A percentile compares a stretch with the other conserved stretches of the same genome.
Conservation (phyloP, 1,140 invertebrate genomes). For the Cylas formicarius region DNA sequence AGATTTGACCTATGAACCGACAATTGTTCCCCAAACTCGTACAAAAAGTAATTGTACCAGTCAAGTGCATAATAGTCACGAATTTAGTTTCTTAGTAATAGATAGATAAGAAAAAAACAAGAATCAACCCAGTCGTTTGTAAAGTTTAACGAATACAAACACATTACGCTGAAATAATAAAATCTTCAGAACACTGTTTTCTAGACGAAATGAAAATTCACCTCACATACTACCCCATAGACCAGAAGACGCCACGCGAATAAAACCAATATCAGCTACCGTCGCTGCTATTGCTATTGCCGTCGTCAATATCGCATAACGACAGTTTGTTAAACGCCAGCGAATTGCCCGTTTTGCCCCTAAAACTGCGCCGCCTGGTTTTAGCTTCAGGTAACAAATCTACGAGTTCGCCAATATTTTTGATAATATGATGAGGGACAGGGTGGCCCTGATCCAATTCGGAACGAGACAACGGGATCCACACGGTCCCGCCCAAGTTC, state of each 20-base stretch:
- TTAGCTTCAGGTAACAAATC: constrained; percentile 26
- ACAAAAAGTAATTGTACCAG: too few relatives aligned
- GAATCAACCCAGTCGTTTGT: too few relatives aligned
- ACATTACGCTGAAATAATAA: too few relatives aligned
- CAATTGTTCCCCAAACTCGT: too few relatives aligned
- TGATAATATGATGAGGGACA: constrained; percentile 33
- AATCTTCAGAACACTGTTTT: too few relatives aligned
- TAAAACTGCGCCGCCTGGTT: constrained; percentile 18
- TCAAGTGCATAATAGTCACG: too few relatives aligned
- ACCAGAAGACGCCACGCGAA: constrained; percentile 1
- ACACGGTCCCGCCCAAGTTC: constrained; percentile 66
- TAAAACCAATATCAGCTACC: constrained; percentile 25
- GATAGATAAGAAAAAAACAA: too few relatives aligned
- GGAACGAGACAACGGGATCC: constrained; percentile 54
- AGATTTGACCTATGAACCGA: too few relatives aligned
- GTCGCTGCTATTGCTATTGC: constrained; percentile 38
- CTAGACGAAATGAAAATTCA: too few relatives aligned
- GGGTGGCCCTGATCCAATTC: constrained; percentile 16
- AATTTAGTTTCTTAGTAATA: too few relatives aligned
- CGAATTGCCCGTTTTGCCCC: constrained; percentile 4
- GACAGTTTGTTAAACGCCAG: constrained; percentile 5
- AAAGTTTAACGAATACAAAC: too few relatives aligned
- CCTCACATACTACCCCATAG: too few relatives aligned
- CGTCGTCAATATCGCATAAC: constrained; percentile 31
- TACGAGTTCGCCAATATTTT: constrained; percentile 30